Percentiles rank a stretch among this genome's conserved stretches.
These are phyloP conservation scores for Falco concolor DNA, from an alignment of 2,797 vertebrate genomes.

Conservation along the genomic window DNA sequence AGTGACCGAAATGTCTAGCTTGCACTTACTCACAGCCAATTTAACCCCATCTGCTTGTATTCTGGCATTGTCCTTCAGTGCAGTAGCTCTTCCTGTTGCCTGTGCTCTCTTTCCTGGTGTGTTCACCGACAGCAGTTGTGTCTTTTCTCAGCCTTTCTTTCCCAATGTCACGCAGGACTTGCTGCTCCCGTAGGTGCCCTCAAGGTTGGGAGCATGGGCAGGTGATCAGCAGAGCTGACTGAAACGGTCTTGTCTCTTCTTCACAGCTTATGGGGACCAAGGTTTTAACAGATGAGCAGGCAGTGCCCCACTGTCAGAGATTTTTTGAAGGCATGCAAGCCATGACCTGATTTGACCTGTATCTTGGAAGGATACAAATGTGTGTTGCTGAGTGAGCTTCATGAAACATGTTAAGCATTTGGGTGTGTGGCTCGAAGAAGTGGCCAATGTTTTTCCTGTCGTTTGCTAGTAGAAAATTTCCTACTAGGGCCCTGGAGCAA, in stretches of 20 bases:
- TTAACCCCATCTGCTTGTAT: not conserved
- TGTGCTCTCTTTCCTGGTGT: not conserved
- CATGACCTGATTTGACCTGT: not conserved
- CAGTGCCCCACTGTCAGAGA: not conserved
- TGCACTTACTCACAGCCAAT: not conserved
- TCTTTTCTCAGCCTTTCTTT: not conserved
- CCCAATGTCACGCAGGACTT: fast-evolving
- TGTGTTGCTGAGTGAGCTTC: not conserved
- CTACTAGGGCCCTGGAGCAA: fast-evolving
- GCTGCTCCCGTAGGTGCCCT: not conserved
- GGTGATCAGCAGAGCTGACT: not conserved
- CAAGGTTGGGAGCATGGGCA: not conserved
- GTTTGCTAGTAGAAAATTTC: not conserved
- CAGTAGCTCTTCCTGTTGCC: not conserved
- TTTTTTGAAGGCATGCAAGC: not conserved
- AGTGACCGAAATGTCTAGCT: not conserved
- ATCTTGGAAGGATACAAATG: not conserved
- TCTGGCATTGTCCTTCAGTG: not conserved
- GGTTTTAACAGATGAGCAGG: not conserved
- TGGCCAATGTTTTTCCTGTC: not conserved
- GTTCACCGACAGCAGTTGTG: not conserved
- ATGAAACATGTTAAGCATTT: not conserved
- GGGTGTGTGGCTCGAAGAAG: not conserved
- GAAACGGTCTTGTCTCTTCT: fast-evolving
- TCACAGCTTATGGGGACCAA: fast-evolving